Percentiles rank a stretch among this genome's conserved stretches.
These are phyloP conservation scores for Sturnira hondurensis DNA, from an alignment of 2,113 vertebrate genomes.

Conservation along the genomic window DNA sequence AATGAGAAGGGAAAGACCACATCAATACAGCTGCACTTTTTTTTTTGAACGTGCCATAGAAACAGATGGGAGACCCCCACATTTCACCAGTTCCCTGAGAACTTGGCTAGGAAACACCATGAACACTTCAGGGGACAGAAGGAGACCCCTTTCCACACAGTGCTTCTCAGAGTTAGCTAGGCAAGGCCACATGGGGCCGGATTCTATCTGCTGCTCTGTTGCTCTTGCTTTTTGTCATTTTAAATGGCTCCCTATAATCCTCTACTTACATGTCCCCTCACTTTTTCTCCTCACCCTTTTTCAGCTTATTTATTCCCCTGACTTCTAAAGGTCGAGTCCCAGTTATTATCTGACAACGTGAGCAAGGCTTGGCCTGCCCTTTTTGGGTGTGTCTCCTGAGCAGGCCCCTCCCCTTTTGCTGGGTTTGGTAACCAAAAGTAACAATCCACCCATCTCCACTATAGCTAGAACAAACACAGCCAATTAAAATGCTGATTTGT, in stretches of 20 bases:
- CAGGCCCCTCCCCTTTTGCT: neutral
- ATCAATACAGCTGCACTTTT: neutral
- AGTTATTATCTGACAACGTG: constrained; percentile 54
- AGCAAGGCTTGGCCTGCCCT: constrained; percentile 25
- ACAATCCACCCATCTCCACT: neutral
- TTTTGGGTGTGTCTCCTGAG: neutral
- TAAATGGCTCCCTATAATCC: constrained; percentile 28
- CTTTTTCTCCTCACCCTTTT: constrained; percentile 36
- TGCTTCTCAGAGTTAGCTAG: constrained; percentile 72
- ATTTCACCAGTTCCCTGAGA: too few species aligned
- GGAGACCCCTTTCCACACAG: constrained; percentile 57
- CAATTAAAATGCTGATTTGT: neutral
- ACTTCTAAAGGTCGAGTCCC: constrained; percentile 48
- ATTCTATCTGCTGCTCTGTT: constrained; percentile 63
- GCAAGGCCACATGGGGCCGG: constrained; percentile 69
- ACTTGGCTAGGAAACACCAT: constrained; percentile 70
- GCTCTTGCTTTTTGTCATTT: constrained; percentile 69
- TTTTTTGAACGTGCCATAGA: constrained; percentile 38
- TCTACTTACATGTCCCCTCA: constrained; percentile 48
- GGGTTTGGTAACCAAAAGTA: neutral
- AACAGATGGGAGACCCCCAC: too few species aligned
- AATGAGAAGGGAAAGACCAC: neutral
- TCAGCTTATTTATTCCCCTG: constrained; percentile 68
- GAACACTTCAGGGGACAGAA: constrained; percentile 72
- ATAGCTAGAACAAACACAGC: neutral